phyloP scores from a whole-genome alignment of 2,797 vertebrate species.

The Pipistrellus pygmaeus region DNA sequence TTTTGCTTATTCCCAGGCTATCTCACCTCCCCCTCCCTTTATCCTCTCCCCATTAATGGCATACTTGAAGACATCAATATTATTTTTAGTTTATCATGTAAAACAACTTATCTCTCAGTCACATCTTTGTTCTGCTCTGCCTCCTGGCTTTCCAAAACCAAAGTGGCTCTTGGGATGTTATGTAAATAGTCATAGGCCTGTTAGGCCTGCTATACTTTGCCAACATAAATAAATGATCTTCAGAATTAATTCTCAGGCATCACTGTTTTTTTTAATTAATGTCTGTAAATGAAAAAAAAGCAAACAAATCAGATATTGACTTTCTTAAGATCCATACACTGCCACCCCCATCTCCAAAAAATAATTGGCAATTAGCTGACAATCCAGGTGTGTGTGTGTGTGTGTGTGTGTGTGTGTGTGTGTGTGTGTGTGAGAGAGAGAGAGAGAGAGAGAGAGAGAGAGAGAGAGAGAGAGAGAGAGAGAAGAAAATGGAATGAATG shows the following conservation, averaged over 20 bases:
- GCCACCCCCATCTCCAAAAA: neutral
- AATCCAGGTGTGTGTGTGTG: neutral
- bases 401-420: neutral
- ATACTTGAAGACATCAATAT: neutral
- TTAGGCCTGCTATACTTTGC: neutral
- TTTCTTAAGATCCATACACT: neutral
- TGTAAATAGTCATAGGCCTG: neutral
- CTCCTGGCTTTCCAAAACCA: conserved; percentile 1
- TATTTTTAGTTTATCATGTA: neutral
- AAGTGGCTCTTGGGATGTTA: neutral
- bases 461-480: no score
- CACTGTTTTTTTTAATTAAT: neutral
- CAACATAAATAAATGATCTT: neutral
- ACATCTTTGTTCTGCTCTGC: neutral
- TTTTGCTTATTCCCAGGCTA: neutral
- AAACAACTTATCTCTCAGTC: neutral
- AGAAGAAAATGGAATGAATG: neutral
- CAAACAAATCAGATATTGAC: neutral
- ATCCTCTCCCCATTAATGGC: neutral
- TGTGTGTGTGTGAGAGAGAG: no score
- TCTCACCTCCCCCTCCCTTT: neutral
- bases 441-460: no score
- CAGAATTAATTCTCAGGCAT: neutral
- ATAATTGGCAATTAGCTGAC: neutral
- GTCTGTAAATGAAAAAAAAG: conserved; percentile 1